phyloP scores from a whole-genome alignment of 2,888 invertebrate species.

The Lochmaea crataegi region DNA sequence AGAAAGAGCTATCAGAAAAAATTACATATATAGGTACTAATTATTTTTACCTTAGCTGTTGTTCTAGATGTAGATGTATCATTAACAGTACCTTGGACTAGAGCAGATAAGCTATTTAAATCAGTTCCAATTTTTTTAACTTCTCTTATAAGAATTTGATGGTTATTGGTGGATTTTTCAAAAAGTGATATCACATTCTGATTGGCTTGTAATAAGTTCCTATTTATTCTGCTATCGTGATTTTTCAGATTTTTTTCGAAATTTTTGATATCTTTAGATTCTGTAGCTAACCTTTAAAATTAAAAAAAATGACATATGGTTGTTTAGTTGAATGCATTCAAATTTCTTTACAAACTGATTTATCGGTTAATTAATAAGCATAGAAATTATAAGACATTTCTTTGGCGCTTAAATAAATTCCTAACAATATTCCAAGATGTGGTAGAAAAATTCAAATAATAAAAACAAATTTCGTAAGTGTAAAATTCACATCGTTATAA shows the following conservation, averaged over 20 bases:
- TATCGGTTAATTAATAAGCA: too few species aligned
- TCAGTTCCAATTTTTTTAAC: conserved; percentile 46
- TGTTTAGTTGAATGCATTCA: too few species aligned
- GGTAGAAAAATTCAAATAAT: too few species aligned
- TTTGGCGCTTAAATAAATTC: too few species aligned
- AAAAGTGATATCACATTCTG: conserved; percentile 55
- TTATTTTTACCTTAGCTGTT: conserved; percentile 10
- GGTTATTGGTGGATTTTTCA: conserved; percentile 55
- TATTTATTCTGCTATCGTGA: conserved; percentile 60
- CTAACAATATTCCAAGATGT: too few species aligned
- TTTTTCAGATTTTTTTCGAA: conserved; percentile 68
- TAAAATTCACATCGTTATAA: too few species aligned
- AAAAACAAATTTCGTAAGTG: too few species aligned
- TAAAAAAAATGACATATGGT: conserved; percentile 15
- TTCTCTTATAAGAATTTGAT: conserved; percentile 52
- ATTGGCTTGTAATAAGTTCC: conserved; percentile 57
- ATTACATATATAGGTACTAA: too few species aligned
- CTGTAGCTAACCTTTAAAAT: conserved; percentile 68
- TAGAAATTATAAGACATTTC: too few species aligned
- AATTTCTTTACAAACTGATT: too few species aligned
- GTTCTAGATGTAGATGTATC: conserved; percentile 27
- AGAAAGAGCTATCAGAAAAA: too few species aligned
- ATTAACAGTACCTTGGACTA: conserved; percentile 44
- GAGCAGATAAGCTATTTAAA: conserved; percentile 48
- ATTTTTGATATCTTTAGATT: conserved; percentile 69